These are phyloP conservation scores for Oncorhynchus clarkii DNA, from an alignment of 2,113 vertebrate genomes.

Conservation along the genomic window DNA sequence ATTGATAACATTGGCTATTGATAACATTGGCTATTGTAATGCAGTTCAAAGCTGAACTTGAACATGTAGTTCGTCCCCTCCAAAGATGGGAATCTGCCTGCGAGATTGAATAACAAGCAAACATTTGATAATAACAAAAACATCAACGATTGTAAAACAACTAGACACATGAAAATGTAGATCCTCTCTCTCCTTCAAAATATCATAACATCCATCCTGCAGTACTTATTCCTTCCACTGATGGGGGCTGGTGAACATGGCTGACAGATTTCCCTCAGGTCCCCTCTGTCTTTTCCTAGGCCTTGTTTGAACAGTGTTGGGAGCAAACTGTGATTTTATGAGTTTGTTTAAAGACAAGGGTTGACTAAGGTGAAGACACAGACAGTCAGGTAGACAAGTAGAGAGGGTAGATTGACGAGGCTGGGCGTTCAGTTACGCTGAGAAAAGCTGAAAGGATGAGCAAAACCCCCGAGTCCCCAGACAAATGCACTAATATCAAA, in stretches of 20 bases:
- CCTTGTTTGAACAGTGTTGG: constrained; percentile 61
- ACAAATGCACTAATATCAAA: constrained; percentile 42
- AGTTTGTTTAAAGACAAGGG: constrained; percentile 66
- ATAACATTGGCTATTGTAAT: too few relatives aligned
- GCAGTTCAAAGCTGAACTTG: too few relatives aligned
- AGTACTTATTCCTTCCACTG: constrained; percentile 60
- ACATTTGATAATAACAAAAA: too few relatives aligned
- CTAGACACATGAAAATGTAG: too few relatives aligned
- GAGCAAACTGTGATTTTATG: constrained; percentile 60
- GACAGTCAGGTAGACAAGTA: constrained; percentile 48
- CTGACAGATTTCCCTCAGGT: constrained; percentile 18
- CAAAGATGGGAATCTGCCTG: too few relatives aligned
- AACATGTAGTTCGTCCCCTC: too few relatives aligned
- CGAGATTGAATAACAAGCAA: too few relatives aligned
- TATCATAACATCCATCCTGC: neutral
- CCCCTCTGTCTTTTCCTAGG: neutral
- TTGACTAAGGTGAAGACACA: constrained; percentile 63
- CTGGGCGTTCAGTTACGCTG: constrained; percentile 48
- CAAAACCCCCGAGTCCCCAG: constrained; percentile 30
- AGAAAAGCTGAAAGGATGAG: constrained; percentile 50
- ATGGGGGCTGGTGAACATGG: constrained; percentile 66
- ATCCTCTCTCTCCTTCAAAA: too few relatives aligned
- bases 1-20: too few relatives aligned
- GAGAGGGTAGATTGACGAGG: constrained; percentile 41
- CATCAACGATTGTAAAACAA: too few relatives aligned